Evolutionary conservation across 2,113 vertebrate species (phyloP).

Genomic region (Machaerirhynchus nigripectus): DNA sequence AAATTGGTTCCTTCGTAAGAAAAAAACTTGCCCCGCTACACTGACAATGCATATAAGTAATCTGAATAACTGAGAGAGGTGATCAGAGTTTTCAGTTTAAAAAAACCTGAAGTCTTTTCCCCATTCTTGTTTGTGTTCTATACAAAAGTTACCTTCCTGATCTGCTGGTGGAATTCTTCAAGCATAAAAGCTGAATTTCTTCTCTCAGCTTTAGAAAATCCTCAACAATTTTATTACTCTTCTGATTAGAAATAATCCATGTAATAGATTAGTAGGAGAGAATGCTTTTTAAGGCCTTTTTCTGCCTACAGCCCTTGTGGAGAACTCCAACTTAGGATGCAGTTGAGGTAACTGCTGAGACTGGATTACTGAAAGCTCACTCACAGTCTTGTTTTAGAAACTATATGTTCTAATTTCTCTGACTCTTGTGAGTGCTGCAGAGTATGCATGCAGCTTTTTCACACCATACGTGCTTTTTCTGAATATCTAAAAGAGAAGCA

Average conservation of each 20-base stretch:
- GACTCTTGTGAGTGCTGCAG: slow-evolving; percentile 6
- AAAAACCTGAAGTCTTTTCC: neutral
- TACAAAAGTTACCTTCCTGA: neutral
- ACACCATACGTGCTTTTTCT: neutral
- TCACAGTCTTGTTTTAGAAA: neutral
- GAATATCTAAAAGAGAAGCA: slow-evolving; percentile 2
- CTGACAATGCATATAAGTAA: neutral
- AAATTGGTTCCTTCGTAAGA: neutral
- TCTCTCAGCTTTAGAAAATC: neutral
- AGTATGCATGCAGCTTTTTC: slow-evolving; percentile 11
- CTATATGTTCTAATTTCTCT: neutral
- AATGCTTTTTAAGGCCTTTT: neutral
- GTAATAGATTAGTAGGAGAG: neutral
- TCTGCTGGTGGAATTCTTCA: neutral
- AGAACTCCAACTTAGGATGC: neutral
- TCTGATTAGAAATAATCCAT: neutral
- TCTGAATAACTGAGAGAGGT: neutral
- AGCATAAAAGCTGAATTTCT: neutral
- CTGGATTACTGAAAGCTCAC: neutral
- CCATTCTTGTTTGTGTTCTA: neutral
- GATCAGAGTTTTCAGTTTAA: neutral
- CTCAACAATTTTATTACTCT: neutral
- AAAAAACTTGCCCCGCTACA: neutral
- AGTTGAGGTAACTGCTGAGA: neutral
- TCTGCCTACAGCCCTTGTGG: neutral